Evolutionary conservation across 2,888 invertebrate genomes (phyloP).

Genomic region (Plebejus argus): DNA sequence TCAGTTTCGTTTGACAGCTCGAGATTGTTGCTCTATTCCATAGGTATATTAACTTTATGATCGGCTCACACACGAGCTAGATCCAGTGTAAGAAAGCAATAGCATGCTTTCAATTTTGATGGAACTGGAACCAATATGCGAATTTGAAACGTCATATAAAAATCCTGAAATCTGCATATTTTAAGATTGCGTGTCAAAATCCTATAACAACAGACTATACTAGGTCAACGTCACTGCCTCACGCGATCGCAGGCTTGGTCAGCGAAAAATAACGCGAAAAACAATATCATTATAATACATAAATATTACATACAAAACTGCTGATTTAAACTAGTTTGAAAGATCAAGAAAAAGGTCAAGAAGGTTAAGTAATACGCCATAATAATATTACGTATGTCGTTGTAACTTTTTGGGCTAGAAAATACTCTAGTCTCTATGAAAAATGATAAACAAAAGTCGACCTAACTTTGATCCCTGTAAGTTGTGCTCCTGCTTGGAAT

Average conservation of each 20-base stretch:
- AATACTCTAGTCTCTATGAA: not conserved
- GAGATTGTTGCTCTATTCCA: no score
- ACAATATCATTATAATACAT: not conserved
- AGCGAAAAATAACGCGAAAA: constrained; percentile 7
- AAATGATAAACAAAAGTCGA: not conserved
- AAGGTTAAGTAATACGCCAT: not conserved
- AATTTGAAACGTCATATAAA: not conserved
- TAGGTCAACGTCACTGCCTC: not conserved
- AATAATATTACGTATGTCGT: no score
- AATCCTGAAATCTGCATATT: not conserved
- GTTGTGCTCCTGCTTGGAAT: no score
- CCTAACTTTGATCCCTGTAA: no score
- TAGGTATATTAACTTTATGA: no score
- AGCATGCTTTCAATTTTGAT: no score
- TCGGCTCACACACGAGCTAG: no score
- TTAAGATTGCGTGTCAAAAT: not conserved
- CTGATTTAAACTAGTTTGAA: not conserved
- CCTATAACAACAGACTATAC: not conserved
- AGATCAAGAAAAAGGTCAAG: not conserved
- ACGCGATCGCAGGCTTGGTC: constrained; percentile 17
- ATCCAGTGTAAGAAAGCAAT: no score
- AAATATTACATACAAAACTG: not conserved
- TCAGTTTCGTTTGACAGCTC: no score
- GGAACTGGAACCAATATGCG: no score
- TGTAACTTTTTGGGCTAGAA: no score